Percentiles rank a stretch among this genome's conserved stretches.
Conservation (phyloP, 1,140 invertebrate species). For the Semibalanus balanoides region DNA sequence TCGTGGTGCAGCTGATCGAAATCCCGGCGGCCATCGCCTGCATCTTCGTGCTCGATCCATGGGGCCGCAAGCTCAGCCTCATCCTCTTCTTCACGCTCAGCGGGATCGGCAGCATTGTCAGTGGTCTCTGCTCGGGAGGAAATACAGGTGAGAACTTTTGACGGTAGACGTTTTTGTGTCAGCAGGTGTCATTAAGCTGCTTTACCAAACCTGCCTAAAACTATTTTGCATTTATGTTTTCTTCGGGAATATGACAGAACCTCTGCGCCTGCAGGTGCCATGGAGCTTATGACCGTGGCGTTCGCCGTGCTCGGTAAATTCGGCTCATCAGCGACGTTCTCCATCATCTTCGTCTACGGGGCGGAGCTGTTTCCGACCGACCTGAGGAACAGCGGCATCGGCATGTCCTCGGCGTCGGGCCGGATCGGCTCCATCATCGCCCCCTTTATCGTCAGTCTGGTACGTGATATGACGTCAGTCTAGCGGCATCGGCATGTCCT, state of each 20-base stretch:
- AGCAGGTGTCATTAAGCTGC: no score
- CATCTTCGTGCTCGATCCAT: constrained; percentile 17
- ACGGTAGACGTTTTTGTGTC: no score
- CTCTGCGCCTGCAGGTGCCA: background rate
- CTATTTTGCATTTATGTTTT: no score
- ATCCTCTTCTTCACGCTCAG: background rate
- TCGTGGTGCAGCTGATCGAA: constrained; percentile 12
- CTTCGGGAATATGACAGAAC: no score
- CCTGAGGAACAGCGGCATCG: constrained; percentile 17
- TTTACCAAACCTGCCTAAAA: no score
- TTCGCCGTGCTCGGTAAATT: constrained; percentile 62
- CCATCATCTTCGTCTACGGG: constrained; percentile 76
- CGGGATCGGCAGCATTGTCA: background rate
- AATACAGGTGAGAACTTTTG: no score
- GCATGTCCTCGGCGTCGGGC: constrained; percentile 19
- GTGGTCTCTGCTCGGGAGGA: background rate
- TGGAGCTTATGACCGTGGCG: constrained; percentile 31
- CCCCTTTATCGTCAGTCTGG: constrained; percentile 14
- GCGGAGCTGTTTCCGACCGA: constrained; percentile 68
- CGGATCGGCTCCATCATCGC: constrained; percentile 18
- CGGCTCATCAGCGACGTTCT: constrained; percentile 68
- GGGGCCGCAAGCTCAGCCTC: background rate
- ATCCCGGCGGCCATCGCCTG: constrained; percentile 12
- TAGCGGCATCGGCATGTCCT: constrained; percentile 16
- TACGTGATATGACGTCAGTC: background rate